phyloP scores from a whole-genome alignment of 2,113 vertebrate species.

The Coptodon bakossiorum region DNA sequence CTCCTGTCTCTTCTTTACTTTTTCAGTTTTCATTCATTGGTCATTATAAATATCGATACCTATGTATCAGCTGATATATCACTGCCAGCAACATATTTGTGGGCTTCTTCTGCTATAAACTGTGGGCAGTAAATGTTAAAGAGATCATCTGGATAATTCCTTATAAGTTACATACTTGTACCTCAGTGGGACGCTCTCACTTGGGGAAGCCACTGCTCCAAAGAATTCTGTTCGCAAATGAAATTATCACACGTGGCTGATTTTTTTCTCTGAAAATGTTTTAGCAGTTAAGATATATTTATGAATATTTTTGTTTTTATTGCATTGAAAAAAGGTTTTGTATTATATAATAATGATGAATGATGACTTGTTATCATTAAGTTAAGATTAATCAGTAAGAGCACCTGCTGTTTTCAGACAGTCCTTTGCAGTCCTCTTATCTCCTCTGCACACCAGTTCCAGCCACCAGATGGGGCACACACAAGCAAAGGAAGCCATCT shows the following conservation, averaged over 20 bases:
- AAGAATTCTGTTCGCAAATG: background rate
- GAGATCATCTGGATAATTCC: background rate
- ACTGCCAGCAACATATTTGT: background rate
- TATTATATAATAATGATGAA: background rate
- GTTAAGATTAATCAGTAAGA: background rate
- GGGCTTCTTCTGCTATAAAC: background rate
- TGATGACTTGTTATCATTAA: background rate
- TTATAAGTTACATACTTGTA: background rate
- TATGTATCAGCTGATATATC: background rate
- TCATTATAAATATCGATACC: background rate
- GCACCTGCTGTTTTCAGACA: background rate
- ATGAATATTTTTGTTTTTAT: background rate
- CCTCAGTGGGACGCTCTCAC: background rate
- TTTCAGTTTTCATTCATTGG: background rate
- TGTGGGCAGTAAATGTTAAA: background rate
- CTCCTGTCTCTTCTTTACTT: background rate
- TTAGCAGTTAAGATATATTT: background rate
- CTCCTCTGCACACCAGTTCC: background rate
- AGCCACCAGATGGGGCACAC: background rate
- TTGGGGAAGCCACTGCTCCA: rapidly evolving
- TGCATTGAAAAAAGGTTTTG: background rate
- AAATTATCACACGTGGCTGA: background rate
- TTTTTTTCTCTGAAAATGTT: background rate
- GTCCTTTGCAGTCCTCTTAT: background rate
- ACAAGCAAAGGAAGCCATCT: background rate